Conservation (phyloP, 2,888 invertebrate genomes). For the Tetragonisca angustula region DNA sequence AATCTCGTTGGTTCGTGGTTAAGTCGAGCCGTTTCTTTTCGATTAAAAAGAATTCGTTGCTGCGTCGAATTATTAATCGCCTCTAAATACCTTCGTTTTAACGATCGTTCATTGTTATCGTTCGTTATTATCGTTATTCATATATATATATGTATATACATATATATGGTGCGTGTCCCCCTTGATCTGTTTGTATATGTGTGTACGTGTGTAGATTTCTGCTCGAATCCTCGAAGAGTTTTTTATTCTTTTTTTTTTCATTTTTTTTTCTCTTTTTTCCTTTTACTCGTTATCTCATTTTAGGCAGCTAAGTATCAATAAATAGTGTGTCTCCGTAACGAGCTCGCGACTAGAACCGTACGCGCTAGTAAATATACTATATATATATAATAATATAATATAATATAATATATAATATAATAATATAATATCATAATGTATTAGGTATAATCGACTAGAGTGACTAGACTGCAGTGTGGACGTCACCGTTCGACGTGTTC, state of each 20-base stretch:
- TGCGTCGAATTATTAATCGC: constrained; percentile 2
- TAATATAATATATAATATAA: constrained; percentile 72
- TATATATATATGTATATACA: too few species aligned
- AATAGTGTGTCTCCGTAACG: constrained; percentile 72
- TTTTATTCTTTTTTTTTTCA: too few species aligned
- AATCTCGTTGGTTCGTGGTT: constrained; percentile 17
- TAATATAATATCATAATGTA: constrained; percentile 75
- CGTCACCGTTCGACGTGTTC: constrained; percentile 79
- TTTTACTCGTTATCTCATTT: constrained; percentile 36
- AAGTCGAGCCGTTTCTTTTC: constrained; percentile 1
- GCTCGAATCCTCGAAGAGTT: constrained; percentile 15
- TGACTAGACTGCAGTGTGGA: constrained; percentile 83
- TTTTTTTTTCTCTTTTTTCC: neutral
- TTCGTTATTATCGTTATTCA: neutral
- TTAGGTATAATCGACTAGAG: constrained; percentile 81
- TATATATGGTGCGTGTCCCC: neutral
- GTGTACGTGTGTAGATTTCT: constrained; percentile 3
- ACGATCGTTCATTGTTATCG: neutral
- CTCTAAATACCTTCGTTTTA: neutral
- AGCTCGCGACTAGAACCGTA: constrained; percentile 78
- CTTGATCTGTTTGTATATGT: neutral
- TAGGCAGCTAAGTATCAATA: constrained; percentile 75
- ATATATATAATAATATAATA: constrained; percentile 72
- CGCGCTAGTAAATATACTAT: constrained; percentile 74
- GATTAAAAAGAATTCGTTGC: constrained; percentile 2